phyloP scores from a whole-genome alignment of 1,140 invertebrate species.

The Neodiprion fabricii region DNA sequence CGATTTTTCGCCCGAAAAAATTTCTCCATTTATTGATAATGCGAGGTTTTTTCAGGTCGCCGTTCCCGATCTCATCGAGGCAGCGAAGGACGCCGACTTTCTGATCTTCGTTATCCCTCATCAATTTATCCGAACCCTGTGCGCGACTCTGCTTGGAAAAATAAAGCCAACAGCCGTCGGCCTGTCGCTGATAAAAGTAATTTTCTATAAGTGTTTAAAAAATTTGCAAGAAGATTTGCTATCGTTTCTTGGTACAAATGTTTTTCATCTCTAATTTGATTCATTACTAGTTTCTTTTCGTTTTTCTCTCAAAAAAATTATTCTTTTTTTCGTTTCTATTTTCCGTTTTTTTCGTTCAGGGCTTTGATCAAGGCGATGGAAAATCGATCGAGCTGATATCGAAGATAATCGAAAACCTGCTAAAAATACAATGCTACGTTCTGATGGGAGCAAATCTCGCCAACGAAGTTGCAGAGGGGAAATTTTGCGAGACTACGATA shows the following conservation, averaged over 20 bases:
- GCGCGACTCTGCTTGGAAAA: conserved; percentile 69
- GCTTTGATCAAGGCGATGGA: conserved; percentile 69
- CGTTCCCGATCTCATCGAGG: conserved; percentile 77
- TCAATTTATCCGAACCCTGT: conserved; percentile 78
- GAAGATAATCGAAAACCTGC: conserved; percentile 70
- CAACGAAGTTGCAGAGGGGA: conserved; percentile 76
- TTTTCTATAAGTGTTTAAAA: conserved; percentile 9
- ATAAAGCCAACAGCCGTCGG: conserved; percentile 76
- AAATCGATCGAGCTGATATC: conserved; percentile 79
- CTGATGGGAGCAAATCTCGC: conserved; percentile 89
- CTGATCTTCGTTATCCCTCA: conserved; percentile 87
- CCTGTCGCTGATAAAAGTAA: conserved; percentile 82
- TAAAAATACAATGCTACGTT: conserved; percentile 77
- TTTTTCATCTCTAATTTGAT: neutral
- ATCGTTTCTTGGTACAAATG: neutral
- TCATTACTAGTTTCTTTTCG: neutral
- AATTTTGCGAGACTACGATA: conserved; percentile 89
- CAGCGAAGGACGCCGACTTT: conserved; percentile 79
- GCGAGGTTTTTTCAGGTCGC: conserved; percentile 67
- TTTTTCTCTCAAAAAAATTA: conserved; percentile 12
- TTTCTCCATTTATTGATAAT: conserved; percentile 11
- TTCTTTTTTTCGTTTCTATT: conserved; percentile 13
- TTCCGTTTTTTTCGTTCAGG: conserved; percentile 58
- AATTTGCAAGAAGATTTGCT: neutral
- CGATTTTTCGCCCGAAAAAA: too few species aligned